Evolutionary conservation across 2,888 invertebrate species (phyloP), one percentile per base, ranked within the genome.

Genomic region (Phaonia tiefii): DNA sequence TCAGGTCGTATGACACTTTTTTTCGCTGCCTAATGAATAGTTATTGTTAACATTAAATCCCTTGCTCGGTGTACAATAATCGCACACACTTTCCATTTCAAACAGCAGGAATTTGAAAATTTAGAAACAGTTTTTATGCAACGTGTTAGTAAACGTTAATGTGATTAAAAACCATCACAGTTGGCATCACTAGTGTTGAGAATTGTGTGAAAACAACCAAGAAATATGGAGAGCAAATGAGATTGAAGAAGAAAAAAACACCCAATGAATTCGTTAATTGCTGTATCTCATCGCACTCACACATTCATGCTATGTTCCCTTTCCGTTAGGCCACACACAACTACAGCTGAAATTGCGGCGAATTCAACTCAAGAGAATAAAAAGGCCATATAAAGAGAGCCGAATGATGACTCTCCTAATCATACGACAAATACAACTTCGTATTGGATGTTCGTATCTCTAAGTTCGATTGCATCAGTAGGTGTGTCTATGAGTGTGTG

Each of bases 171-270:
- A 31, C 31, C 31, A 31, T 8, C 31, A 31, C 3, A 31, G 8
- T 31, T 31, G 31, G 8, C 31, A 31, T 3, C 31, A 5, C 31
- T 31, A 8, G 31, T 8, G 3, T 5, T 5, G 31, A 31, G 31
- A 5, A 8, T 8, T 37, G 25, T 49, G 73, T 67, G 72, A 51
- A 67, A 75, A 65, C 65, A 31, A 73, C 73, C 58, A 26, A 76
- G 76, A 74, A 76, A 76, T 76, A 58, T 7, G n/a, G 22, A 66
- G 72, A 75, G 72, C 65, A 56, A 56, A 66, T 74, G 65, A 73
- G 76, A 67, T 75, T 42, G 56, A 67, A 54, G 26, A 58, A 58
- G 39, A n/a, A 13, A 2, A 17, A 31, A 54, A 22, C 42, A 37
- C 37, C 63, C 39, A 42, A 42, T 60, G 37, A 46, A 31, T 46